Evolutionary conservation across 2,888 invertebrate genomes (phyloP), one percentile per base, ranked within the genome.

Genomic region (Hecatera dysodea): DNA sequence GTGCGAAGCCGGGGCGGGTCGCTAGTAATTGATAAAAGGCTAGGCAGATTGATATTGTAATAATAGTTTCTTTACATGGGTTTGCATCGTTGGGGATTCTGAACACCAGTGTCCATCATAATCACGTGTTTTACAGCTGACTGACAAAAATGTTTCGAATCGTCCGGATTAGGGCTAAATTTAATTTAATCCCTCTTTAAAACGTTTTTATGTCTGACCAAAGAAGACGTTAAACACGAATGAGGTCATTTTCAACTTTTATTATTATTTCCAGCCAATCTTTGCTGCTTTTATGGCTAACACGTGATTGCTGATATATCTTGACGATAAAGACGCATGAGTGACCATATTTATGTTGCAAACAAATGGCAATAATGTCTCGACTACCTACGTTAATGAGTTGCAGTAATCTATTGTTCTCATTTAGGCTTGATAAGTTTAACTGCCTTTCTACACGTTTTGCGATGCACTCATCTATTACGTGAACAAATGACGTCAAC

Each of bases 231-330:
- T 42, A 56, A 29, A 39, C 22, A 29, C 56, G 12, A 59, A 60
- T 27, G 53, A 46, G 24, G 12, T 48, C 0, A 44, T n/a, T 36
- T n/a, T 44, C 19, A 33, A 29, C n/a, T 50, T 48, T 39, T 53
- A 42, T 29, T 27, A n/a, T 22, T 46, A 42, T 59, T 52, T 59
- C 19, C 19, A 50, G 22, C 27, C n/a, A 59, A 62, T 56, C 48
- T 48, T 36, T 42, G 24, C n/a, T 19, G 12, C n/a, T 62, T 69
- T 42, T 66, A 78, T 53, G 62, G 12, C 44, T 48, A 22, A 60
- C 65, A 52, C 52, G 59, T 69, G 80, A 33, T 60, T 48, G n/a
- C 17, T 22, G 24, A 67, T 48, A 63, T 46, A 56, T 33, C 5
- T 64, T 19, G 9, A 5, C 17, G 17, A 59, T 67, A 66, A 53